Conservation (phyloP, 2,797 vertebrate genomes). For the Cossypha heuglini region DNA sequence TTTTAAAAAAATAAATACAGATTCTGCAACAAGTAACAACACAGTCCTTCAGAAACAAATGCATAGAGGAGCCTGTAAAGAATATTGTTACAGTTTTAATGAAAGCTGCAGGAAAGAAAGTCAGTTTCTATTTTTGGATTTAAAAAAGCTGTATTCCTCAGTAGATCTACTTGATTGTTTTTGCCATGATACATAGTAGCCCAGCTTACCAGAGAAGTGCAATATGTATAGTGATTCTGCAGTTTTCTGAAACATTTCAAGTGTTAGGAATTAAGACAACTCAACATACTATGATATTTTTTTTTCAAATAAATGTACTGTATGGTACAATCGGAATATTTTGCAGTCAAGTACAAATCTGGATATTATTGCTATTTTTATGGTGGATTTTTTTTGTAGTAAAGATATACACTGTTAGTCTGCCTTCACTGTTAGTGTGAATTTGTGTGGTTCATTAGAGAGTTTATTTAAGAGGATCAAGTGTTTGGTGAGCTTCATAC, state of each 20-base stretch:
- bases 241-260: slow-evolving; percentile 68
- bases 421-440: slow-evolving; percentile 67
- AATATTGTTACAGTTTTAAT: slow-evolving; percentile 39
- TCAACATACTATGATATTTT: not conserved
- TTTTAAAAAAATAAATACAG: not conserved
- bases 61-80: slow-evolving; percentile 32
- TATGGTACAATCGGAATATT: slow-evolving; percentile 52
- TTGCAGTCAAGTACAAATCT: slow-evolving; percentile 55
- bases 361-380: slow-evolving; percentile 43
- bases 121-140: slow-evolving; percentile 21
- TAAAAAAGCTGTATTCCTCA: slow-evolving; percentile 52
- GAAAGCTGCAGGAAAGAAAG: slow-evolving; percentile 60
- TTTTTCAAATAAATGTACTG: slow-evolving; percentile 18
- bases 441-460: slow-evolving; percentile 47
- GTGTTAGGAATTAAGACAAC: slow-evolving; percentile 36
- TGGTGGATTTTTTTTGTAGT: slow-evolving; percentile 47
- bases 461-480: slow-evolving; percentile 64
- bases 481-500: slow-evolving; percentile 56
- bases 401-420: slow-evolving; percentile 48
- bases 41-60: slow-evolving; percentile 55
- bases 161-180: slow-evolving; percentile 55
- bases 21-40: slow-evolving; percentile 38
- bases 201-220: slow-evolving; percentile 73
- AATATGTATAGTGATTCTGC: slow-evolving; percentile 74
- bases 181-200: slow-evolving; percentile 56